Evolutionary conservation across 2,113 vertebrate species (phyloP).

Genomic region (Herpailurus yagouaroundi): DNA sequence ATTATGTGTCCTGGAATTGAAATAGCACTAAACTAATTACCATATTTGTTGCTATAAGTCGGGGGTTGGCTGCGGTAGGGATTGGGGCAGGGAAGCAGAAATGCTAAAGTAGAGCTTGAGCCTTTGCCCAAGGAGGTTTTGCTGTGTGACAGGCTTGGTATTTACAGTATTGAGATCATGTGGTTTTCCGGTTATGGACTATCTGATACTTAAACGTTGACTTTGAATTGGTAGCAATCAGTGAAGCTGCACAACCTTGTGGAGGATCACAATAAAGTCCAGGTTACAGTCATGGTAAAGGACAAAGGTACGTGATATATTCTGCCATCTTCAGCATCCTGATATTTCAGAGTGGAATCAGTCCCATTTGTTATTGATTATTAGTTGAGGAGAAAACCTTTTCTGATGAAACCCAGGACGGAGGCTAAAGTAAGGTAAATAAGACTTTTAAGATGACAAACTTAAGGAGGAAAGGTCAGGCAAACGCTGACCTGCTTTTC

Average conservation of each 20-base stretch:
- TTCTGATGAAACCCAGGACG: not conserved
- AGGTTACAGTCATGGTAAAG: slow-evolving; percentile 74
- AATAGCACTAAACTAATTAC: not conserved
- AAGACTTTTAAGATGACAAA: not conserved
- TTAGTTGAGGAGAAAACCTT: not conserved
- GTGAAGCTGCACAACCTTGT: slow-evolving; percentile 80
- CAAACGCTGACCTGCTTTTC: not conserved
- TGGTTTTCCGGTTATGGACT: not conserved
- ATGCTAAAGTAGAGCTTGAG: not conserved
- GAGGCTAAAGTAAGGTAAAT: not conserved
- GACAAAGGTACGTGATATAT: slow-evolving; percentile 74
- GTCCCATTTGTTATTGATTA: not conserved
- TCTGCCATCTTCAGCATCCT: not conserved
- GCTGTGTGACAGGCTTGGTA: not conserved
- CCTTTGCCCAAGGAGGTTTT: not conserved
- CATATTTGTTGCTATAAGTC: not conserved
- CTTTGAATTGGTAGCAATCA: slow-evolving; percentile 81
- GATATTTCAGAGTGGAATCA: not conserved
- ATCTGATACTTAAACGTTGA: not conserved
- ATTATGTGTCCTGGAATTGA: not conserved
- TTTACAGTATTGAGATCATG: not conserved
- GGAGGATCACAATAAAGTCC: slow-evolving; percentile 83
- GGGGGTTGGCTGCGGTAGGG: not conserved
- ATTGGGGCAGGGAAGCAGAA: not conserved
- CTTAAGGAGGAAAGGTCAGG: not conserved